Conservation (phyloP, 2,888 invertebrate genomes). For the Noctuana brunneofusca region DNA sequence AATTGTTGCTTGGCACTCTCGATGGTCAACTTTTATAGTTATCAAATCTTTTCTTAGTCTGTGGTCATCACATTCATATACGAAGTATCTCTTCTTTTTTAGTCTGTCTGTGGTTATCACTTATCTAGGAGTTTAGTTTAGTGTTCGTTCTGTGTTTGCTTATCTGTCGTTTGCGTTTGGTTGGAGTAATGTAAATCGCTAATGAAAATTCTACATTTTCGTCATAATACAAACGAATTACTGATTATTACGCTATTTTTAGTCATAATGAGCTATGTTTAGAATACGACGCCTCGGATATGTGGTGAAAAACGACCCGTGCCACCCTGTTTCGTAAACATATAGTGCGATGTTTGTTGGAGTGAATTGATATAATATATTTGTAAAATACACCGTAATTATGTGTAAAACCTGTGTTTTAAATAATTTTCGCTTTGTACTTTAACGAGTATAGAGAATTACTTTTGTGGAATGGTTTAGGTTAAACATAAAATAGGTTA, state of each 20-base stretch:
- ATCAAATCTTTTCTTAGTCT: no score
- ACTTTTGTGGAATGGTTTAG: slow-evolving; percentile 43
- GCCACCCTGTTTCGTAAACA: slow-evolving; percentile 44
- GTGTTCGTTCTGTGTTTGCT: no score
- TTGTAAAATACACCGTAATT: slow-evolving; percentile 56
- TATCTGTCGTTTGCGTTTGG: slow-evolving; percentile 34
- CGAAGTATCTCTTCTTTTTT: no score
- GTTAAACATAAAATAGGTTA: slow-evolving; percentile 44
- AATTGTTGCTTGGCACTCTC: no score
- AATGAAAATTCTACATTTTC: slow-evolving; percentile 29
- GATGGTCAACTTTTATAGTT: no score
- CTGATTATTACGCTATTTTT: slow-evolving; percentile 30
- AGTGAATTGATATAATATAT: slow-evolving; percentile 71
- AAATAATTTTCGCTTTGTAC: slow-evolving; percentile 47
- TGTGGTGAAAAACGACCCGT: slow-evolving; percentile 32
- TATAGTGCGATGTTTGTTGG: slow-evolving; percentile 54
- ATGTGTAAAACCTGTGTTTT: slow-evolving; percentile 56
- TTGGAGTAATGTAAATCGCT: slow-evolving; percentile 23
- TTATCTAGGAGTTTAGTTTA: no score
- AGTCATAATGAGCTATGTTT: slow-evolving; percentile 39
- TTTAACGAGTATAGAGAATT: slow-evolving; percentile 45
- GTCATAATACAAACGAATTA: slow-evolving; percentile 37
- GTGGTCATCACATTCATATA: no score
- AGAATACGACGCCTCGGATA: slow-evolving; percentile 31
- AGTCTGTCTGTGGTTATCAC: no score